Evolutionary conservation across 30 jellyfish, hydroid and myxozoan genomes (phyloP).

Genomic region (Hydra vulgaris): DNA sequence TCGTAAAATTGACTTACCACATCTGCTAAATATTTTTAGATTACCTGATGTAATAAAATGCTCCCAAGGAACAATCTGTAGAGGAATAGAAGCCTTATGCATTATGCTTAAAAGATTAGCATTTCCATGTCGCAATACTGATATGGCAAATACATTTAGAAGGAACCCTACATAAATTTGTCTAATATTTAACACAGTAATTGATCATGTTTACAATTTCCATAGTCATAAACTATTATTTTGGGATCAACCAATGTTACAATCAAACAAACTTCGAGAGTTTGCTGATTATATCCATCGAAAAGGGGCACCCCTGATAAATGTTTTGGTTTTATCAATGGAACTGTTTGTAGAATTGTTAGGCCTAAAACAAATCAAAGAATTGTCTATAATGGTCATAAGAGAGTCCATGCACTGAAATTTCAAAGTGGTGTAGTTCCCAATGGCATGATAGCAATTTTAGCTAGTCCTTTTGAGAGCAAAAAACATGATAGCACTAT

Average conservation of each 20-base stretch:
- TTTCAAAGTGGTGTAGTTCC: conserved; percentile 28
- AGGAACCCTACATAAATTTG: conserved; percentile 29
- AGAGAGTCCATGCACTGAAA: conserved; percentile 43
- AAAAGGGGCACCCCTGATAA: conserved; percentile 43
- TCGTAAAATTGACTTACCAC: background rate
- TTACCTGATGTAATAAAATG: conserved; percentile 1
- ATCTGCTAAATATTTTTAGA: background rate
- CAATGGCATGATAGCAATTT: conserved; percentile 39
- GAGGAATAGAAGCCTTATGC: conserved; percentile 12
- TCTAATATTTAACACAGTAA: conserved; percentile 36
- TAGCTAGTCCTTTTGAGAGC: conserved; percentile 49
- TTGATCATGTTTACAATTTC: conserved; percentile 18
- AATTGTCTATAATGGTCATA: conserved; percentile 40
- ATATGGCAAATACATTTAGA: conserved; percentile 8
- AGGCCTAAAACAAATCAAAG: conserved; percentile 30
- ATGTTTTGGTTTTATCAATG: conserved; percentile 39
- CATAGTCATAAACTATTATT: conserved; percentile 18
- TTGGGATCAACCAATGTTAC: conserved; percentile 40
- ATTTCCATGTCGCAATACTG: conserved; percentile 1
- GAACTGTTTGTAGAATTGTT: conserved; percentile 24
- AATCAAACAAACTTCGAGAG: conserved; percentile 15
- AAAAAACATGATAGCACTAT: conserved; percentile 46
- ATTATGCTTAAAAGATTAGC: conserved; percentile 20
- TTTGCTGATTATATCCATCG: conserved; percentile 30
- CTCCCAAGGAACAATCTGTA: conserved; percentile 8